Evolutionary conservation across 1,140 invertebrate genomes (phyloP), one percentile per base, ranked within the genome.

Genomic region (Pristionchus pacificus): DNA sequence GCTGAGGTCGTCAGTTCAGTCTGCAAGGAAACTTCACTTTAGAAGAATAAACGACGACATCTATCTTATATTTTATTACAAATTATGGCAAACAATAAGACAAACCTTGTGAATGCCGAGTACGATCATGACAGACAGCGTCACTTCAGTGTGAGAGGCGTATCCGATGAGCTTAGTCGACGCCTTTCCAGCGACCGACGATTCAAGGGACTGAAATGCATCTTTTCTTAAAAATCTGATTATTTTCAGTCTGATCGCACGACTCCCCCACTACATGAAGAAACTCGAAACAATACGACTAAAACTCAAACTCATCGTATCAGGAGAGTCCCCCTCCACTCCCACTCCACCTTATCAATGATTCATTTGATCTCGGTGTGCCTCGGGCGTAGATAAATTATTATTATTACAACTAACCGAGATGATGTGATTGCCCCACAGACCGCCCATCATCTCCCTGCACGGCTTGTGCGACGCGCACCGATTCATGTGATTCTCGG

Each of bases 91-190:
- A 10, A 6, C 38, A 49, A 19, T 10, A 49, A 6, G 6, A 6
- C 38, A 10, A 6, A 49, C 38, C 49, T 65, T 72, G 24, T 31
- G 31, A 24, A 59, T 29, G 30, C 71, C 64, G 74, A 77, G 67
- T 29, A 74, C 32, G 30, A 77, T 77, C 75, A 77, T 77, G 13
- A 73, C 68, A 32, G 74, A 65, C n/a, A 77, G 70, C 15, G 70
- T 72, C 60, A 76, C 68, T 59, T 77, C 75, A 13, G 75, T 77
- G 62, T 77, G 75, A 30, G 74, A 76, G 10, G 74, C 73, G 30
- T 76, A 76, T 33, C 74, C 74, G 66, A 49, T 49, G 6, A 49
- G 19, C 38, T 49, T 49, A 49, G 6, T 49, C 6, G 6, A 10
- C 38, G 6, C 19, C 38, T 49, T 49, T 49, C 38, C 38, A 49